These are phyloP conservation scores for Lepisosteus oculatus DNA, from an alignment of 2,113 vertebrate species.

Conservation along the genomic window DNA sequence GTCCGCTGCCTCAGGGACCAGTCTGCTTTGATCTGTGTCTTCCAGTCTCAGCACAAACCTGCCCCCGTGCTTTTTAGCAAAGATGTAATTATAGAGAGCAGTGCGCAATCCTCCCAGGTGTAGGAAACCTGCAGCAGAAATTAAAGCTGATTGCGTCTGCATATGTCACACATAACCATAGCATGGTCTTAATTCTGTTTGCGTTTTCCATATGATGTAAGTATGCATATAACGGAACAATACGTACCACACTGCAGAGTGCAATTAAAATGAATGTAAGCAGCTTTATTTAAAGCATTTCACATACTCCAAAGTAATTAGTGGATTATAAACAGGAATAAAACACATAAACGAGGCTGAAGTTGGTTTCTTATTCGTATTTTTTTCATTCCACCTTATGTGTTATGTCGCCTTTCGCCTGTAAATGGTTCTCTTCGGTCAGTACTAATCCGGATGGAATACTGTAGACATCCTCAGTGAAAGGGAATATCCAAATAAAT, in stretches of 20 bases:
- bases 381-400: too few relatives aligned
- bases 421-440: too few relatives aligned
- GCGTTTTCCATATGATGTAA: background rate
- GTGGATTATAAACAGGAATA: too few relatives aligned
- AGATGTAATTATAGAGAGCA: conserved; percentile 91
- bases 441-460: too few relatives aligned
- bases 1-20: conserved; percentile 78
- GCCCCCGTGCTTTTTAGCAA: conserved; percentile 83
- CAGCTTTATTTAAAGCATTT: background rate
- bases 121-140: conserved; percentile 72
- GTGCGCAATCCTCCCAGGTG: conserved; percentile 91
- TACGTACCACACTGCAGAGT: background rate
- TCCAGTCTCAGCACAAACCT: conserved; percentile 84
- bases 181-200: background rate
- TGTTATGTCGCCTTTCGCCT: too few relatives aligned
- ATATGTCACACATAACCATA: background rate
- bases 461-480: too few relatives aligned
- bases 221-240: background rate
- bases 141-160: too few relatives aligned
- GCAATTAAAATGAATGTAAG: background rate
- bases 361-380: too few relatives aligned
- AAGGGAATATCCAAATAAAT: too few relatives aligned
- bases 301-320: background rate
- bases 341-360: too few relatives aligned
- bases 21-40: conserved; percentile 84